Percentiles rank a stretch among this genome's conserved stretches.
Evolutionary conservation across 2,113 vertebrate genomes (phyloP).

Genomic region (Hiodon tergisus): DNA sequence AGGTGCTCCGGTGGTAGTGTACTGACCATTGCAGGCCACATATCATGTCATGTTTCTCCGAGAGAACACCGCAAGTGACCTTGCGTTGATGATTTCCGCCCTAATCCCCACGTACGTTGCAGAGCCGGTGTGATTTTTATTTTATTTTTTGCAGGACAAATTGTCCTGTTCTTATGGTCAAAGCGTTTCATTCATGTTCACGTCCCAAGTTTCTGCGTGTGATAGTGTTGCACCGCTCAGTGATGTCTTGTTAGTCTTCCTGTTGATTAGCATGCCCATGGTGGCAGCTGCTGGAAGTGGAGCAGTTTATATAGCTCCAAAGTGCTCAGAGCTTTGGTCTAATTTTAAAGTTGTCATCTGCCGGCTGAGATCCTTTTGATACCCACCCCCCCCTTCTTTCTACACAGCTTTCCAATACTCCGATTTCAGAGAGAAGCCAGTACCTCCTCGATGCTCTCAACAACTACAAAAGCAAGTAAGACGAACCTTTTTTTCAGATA

Average conservation of each 20-base stretch:
- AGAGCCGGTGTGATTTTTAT: too few species aligned
- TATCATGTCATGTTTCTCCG: too few species aligned
- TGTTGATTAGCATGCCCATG: constrained; percentile 18
- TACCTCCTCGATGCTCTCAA: constrained; percentile 86
- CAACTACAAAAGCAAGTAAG: constrained; percentile 96
- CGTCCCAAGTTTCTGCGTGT: too few species aligned
- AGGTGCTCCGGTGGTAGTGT: too few species aligned
- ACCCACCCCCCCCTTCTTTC: constrained; percentile 10
- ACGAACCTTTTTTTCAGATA: not conserved
- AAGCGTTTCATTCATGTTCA: too few species aligned
- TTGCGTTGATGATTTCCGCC: too few species aligned
- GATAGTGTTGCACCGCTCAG: too few species aligned
- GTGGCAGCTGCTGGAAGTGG: constrained; percentile 13
- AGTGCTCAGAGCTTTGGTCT: not conserved
- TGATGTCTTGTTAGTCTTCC: not conserved
- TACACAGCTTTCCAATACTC: constrained; percentile 77
- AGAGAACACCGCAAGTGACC: too few species aligned
- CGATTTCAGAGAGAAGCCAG: constrained; percentile 71
- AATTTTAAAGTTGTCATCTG: not conserved
- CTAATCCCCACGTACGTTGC: too few species aligned
- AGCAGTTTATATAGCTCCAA: not conserved
- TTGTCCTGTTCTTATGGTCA: too few species aligned
- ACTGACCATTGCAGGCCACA: too few species aligned
- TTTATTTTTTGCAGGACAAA: too few species aligned
- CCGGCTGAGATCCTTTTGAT: not conserved